Evolutionary conservation across 1,140 invertebrate species (phyloP).

Genomic region (Tribolium castaneum): DNA sequence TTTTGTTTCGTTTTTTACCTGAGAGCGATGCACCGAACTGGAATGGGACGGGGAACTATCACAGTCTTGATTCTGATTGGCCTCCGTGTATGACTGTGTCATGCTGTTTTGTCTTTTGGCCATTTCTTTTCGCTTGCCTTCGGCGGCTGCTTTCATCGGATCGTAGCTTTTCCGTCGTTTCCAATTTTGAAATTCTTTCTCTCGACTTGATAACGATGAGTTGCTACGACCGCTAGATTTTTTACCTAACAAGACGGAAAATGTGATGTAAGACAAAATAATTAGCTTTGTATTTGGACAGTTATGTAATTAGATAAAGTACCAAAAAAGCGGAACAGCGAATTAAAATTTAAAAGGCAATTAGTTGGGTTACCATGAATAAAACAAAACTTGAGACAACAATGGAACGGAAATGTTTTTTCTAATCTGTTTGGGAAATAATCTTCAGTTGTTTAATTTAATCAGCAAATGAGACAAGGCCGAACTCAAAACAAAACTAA

Average conservation of each 20-base stretch:
- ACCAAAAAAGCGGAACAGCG: background rate
- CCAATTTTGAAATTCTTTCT: slow-evolving; percentile 92
- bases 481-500: no score
- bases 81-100: slow-evolving; percentile 60
- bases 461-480: background rate
- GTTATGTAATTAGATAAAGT: background rate
- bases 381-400: background rate
- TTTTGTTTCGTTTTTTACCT: slow-evolving; percentile 50
- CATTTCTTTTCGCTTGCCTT: slow-evolving; percentile 75
- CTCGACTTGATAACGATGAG: slow-evolving; percentile 74
- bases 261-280: no score
- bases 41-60: slow-evolving; percentile 64
- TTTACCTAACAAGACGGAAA: slow-evolving; percentile 67
- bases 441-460: background rate
- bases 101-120: slow-evolving; percentile 56
- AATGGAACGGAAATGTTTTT: background rate
- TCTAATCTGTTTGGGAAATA: background rate
- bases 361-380: background rate
- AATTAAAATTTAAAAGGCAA: background rate
- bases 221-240: slow-evolving; percentile 70
- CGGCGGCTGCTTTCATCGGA: slow-evolving; percentile 87
- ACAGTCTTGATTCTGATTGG: slow-evolving; percentile 57
- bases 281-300: no score
- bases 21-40: slow-evolving; percentile 63
- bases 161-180: slow-evolving; percentile 91